Base-by-base conservation (phyloP, 2,888 invertebrate genomes). In the Nebria brevicollis region DNA sequence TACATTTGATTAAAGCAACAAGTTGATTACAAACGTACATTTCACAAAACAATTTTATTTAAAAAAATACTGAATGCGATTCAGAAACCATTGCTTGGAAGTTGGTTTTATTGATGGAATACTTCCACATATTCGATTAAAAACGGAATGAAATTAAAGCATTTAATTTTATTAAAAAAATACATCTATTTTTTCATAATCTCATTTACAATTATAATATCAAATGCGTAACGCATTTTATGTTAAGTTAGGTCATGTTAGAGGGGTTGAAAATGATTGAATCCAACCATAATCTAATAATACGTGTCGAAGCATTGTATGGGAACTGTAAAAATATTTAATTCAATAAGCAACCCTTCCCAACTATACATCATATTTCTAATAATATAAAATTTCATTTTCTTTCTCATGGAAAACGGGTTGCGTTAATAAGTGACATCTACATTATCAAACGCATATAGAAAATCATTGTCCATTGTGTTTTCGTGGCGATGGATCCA, bases 371-470 rank as follows among this genome's bases (percentile, higher is more conserved):
- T 26, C 70, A 34, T 70, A 34, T 70, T 70, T 70, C 66, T 26
- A 20, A 8, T 54, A 54, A 54, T 54, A 70, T 34, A 25, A 25
- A 70, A 70, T 70, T 70, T 70, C 70, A 25, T 20, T 70, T 70
- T 34, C 70, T 26, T 34, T 70, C 25, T 11, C 34, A 73, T 41
- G n/a, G 73, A 73, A 73, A 77, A 77, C 54, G 77, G 72, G 78
- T 77, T 77, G 54, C 8, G 54, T 54, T 54, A 54, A 54, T 54
- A 54, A 70, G 15, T 20, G 70, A 70, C 11, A 70, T 25, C 5
- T 70, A 70, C 70, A 70, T 70, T 70, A 68, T 77, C 10, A 54
- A 65, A 68, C 26, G 41, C 34, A 54, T 20, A 70, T 25, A 68
- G 42, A 11, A 43, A n/a, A 72, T 72, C 72, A 25, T 20, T 2